Conservation (phyloP, 2,888 invertebrate genomes). For the Agriotes lineatus region DNA sequence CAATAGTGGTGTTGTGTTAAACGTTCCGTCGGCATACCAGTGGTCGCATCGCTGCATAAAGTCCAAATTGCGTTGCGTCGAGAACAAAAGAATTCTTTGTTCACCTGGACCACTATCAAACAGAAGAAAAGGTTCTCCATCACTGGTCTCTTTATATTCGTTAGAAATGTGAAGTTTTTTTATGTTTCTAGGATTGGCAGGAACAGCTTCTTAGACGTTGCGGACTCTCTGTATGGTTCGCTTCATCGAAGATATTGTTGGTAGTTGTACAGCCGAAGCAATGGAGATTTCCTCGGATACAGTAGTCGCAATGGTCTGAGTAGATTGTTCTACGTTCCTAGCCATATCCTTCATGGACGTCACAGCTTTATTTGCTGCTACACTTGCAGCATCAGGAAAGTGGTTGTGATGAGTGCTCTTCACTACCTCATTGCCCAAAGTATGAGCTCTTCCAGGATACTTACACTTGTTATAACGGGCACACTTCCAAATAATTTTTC, state of each 20-base stretch:
- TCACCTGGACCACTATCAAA: no score
- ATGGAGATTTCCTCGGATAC: slow-evolving; percentile 22
- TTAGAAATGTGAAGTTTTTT: no score
- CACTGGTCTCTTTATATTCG: no score
- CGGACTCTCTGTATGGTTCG: slow-evolving; percentile 21
- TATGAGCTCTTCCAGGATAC: no score
- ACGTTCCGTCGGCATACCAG: slow-evolving; percentile 49
- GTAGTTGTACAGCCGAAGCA: slow-evolving; percentile 26
- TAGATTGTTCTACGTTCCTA: slow-evolving; percentile 24
- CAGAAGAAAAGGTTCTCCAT: no score
- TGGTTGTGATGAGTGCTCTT: slow-evolving; percentile 26
- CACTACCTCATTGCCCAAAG: no score
- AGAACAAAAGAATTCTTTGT: slow-evolving; percentile 3
- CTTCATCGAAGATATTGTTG: slow-evolving; percentile 16
- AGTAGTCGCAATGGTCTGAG: slow-evolving; percentile 27
- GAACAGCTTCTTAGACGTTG: slow-evolving; percentile 11
- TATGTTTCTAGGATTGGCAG: no score
- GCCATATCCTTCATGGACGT: slow-evolving; percentile 22
- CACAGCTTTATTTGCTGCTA: slow-evolving; percentile 14
- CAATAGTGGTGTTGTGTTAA: slow-evolving; percentile 41
- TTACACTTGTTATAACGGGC: no score
- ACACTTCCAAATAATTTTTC: no score
- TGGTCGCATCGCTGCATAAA: slow-evolving; percentile 19
- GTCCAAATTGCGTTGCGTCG: not conserved
- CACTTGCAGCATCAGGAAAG: slow-evolving; percentile 22